Percentiles rank a stretch among this genome's conserved stretches.
These are phyloP conservation scores for Tadarida brasiliensis DNA, from an alignment of 2,797 vertebrate genomes.

Conservation along the genomic window DNA sequence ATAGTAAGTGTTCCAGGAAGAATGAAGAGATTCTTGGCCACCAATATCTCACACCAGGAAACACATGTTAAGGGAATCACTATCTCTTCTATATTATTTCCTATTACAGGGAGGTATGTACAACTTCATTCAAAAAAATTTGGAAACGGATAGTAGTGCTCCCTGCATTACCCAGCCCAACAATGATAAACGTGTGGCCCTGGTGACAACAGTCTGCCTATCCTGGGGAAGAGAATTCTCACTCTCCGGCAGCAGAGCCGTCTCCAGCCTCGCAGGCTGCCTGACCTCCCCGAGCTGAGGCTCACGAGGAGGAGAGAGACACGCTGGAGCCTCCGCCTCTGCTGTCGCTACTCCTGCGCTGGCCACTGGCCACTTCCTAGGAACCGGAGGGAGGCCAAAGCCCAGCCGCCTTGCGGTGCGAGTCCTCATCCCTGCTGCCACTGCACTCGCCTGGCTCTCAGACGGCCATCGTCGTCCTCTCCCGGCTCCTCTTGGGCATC, in stretches of 20 bases:
- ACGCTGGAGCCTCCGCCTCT: not conserved
- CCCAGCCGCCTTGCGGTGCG: not conserved
- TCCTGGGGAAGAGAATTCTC: too few species aligned
- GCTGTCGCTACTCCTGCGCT: not conserved
- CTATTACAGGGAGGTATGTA: constrained; percentile 98
- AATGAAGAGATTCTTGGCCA: constrained; percentile 98
- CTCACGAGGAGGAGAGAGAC: not conserved
- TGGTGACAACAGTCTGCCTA: too few species aligned
- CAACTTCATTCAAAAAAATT: constrained; percentile 99
- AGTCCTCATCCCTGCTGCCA: not conserved
- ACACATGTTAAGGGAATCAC: constrained; percentile 96
- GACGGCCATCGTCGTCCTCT: not conserved
- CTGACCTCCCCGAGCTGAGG: too few species aligned
- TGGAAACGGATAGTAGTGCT: constrained; percentile 99
- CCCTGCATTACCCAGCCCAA: constrained; percentile 98
- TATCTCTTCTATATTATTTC: constrained; percentile 98
- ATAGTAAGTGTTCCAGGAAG: constrained; percentile 99
- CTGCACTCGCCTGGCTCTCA: not conserved
- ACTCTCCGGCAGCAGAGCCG: too few species aligned
- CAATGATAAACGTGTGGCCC: constrained; percentile 97
- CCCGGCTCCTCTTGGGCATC: not conserved
- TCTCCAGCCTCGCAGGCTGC: too few species aligned
- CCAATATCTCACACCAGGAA: constrained; percentile 99
- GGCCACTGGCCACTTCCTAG: not conserved
- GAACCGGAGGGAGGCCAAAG: not conserved